A percentile compares a stretch with the other conserved stretches of the same genome.
These are phyloP conservation scores for Penaeus monodon DNA, from an alignment of 2,888 invertebrate genomes.

Conservation along the genomic window DNA sequence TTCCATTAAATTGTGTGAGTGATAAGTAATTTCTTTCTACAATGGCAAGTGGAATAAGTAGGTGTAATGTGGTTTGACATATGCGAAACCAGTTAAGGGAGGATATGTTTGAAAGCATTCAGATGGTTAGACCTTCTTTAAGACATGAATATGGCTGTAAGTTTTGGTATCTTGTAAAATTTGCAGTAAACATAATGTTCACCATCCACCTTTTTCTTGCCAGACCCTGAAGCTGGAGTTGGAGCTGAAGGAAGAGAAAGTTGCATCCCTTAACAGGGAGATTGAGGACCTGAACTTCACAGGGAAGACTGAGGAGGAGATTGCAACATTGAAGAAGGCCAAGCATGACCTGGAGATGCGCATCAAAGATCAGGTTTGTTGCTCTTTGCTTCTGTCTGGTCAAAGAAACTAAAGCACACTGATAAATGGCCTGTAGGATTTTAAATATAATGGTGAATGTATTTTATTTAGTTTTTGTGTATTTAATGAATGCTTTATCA, in stretches of 20 bases:
- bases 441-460: neutral
- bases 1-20: too few species aligned
- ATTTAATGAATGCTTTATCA: neutral
- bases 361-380: slow-evolving; percentile 74
- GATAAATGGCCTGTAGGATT: neutral
- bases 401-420: too few species aligned
- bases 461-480: neutral
- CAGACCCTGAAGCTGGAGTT: slow-evolving; percentile 89
- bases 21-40: too few species aligned
- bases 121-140: too few species aligned
- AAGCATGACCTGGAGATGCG: slow-evolving; percentile 90
- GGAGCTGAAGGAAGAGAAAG: slow-evolving; percentile 89
- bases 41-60: too few species aligned
- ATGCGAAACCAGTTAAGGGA: too few species aligned
- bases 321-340: slow-evolving; percentile 83
- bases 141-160: too few species aligned
- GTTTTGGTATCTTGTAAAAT: too few species aligned
- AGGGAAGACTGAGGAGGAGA: slow-evolving; percentile 87
- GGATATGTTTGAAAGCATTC: too few species aligned
- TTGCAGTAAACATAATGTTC: too few species aligned
- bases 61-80: too few species aligned
- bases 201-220: slow-evolving; percentile 33
- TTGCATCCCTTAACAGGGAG: slow-evolving; percentile 83
- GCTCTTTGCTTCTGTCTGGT: too few species aligned
- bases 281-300: slow-evolving; percentile 86